phyloP scores from a whole-genome alignment of 1,140 invertebrate species.

The Ips nitidus region DNA sequence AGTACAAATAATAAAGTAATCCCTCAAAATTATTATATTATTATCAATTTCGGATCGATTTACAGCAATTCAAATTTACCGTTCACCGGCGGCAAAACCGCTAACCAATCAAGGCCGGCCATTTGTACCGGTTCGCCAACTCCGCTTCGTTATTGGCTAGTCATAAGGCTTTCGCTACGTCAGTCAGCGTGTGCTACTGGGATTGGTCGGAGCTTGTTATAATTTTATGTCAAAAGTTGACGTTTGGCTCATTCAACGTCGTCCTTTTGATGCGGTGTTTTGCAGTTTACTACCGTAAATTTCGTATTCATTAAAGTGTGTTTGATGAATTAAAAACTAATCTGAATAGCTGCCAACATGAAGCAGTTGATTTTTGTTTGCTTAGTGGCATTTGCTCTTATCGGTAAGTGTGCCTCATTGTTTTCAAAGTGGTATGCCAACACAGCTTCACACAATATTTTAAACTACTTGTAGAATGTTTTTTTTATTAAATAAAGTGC shows the following conservation, averaged over 20 bases:
- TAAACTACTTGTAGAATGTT: constrained; percentile 10
- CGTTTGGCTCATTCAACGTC: constrained; percentile 10
- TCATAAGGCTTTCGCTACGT: constrained; percentile 19
- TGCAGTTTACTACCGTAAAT: not conserved
- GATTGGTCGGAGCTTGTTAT: constrained; percentile 43
- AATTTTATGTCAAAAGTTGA: constrained; percentile 26
- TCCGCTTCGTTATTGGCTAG: constrained; percentile 27
- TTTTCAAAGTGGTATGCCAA: constrained; percentile 2
- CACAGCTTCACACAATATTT: not conserved
- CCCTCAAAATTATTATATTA: too few species aligned
- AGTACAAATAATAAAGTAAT: too few species aligned
- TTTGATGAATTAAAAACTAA: constrained; percentile 39
- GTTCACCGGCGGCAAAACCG: not conserved
- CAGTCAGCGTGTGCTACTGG: constrained; percentile 41
- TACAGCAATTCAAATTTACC: too few species aligned
- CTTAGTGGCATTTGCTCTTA: constrained; percentile 55
- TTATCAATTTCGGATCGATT: too few species aligned
- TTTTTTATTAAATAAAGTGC: constrained; percentile 1
- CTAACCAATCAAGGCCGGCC: constrained; percentile 27
- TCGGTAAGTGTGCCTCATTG: constrained; percentile 54
- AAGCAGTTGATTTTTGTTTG: constrained; percentile 57
- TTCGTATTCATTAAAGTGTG: constrained; percentile 7
- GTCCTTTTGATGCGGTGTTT: not conserved
- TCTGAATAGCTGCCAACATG: constrained; percentile 53
- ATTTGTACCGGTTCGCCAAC: constrained; percentile 35